Conservation (phyloP, 2,113 vertebrate species). For the Glaucomys volans region DNA sequence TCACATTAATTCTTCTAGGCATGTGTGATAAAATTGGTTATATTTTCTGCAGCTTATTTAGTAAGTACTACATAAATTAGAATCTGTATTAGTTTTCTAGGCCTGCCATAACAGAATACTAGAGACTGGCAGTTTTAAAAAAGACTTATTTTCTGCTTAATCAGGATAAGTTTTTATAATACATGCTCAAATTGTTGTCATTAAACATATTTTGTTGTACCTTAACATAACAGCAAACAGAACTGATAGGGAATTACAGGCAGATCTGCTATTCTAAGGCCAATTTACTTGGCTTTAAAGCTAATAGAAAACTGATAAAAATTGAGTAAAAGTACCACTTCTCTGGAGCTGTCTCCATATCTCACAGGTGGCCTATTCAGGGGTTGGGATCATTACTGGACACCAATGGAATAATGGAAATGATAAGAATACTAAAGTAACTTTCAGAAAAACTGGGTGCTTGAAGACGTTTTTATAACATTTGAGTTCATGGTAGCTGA, state of each 20-base stretch:
- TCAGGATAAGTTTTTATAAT: not conserved
- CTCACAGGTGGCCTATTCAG: not conserved
- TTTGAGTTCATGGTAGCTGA: not conserved
- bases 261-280: not conserved
- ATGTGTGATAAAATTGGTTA: not conserved
- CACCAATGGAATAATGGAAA: not conserved
- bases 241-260: not conserved
- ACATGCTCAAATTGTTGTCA: not conserved
- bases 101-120: not conserved
- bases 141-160: not conserved
- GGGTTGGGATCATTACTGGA: not conserved
- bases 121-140: accelerated
- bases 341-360: not conserved
- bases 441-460: not conserved
- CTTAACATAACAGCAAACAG: not conserved
- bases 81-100: not conserved
- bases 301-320: conserved; percentile 2
- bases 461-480: not conserved
- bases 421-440: not conserved
- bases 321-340: not conserved
- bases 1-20: not conserved
- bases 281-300: not conserved
- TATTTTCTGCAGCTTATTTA: not conserved
- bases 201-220: not conserved
- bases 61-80: not conserved